These are phyloP conservation scores for Novumbra hubbsi DNA, from an alignment of 2,797 vertebrate genomes.

Conservation along the genomic window DNA sequence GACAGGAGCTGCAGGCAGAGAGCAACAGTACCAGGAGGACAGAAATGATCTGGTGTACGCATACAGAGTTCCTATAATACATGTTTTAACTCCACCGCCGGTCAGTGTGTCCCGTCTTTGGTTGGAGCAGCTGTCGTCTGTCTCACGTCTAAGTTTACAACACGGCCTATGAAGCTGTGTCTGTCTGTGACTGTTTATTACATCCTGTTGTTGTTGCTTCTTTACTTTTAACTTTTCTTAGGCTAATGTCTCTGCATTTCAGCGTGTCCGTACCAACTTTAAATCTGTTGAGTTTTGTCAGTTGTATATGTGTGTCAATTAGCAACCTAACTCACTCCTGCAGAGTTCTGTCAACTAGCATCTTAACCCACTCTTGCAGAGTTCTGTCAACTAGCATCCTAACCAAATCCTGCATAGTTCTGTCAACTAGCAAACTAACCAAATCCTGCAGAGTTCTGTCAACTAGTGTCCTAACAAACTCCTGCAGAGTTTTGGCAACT, in stretches of 20 bases:
- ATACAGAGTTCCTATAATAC: conserved; percentile 67
- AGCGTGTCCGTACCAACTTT: conserved; percentile 48
- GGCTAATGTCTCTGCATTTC: conserved; percentile 71
- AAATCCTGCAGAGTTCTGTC: too few species aligned
- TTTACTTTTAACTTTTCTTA: conserved; percentile 71
- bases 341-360: conserved; percentile 41
- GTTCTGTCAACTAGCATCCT: conserved; percentile 42
- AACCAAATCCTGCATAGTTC: conserved; percentile 49
- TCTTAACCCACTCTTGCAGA: too few species aligned
- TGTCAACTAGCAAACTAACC: conserved; percentile 2
- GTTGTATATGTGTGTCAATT: conserved; percentile 51
- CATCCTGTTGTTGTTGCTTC: conserved; percentile 65
- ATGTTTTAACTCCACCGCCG: conserved; percentile 68
- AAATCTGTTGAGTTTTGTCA: conserved; percentile 35
- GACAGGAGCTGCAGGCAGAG: conserved; percentile 75
- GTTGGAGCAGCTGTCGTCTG: conserved; percentile 59
- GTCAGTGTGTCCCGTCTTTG: conserved; percentile 64
- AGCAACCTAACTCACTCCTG: conserved; percentile 48
- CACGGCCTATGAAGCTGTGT: conserved; percentile 66
- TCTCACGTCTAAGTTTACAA: conserved; percentile 70
- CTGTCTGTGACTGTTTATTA: conserved; percentile 61
- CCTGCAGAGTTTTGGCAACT: conserved; percentile 43
- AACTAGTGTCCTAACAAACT: conserved; percentile 50
- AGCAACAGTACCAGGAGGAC: conserved; percentile 61
- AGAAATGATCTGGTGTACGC: conserved; percentile 61